Conservation (phyloP, 1,140 invertebrate species). For the Panulirus ornatus region DNA sequence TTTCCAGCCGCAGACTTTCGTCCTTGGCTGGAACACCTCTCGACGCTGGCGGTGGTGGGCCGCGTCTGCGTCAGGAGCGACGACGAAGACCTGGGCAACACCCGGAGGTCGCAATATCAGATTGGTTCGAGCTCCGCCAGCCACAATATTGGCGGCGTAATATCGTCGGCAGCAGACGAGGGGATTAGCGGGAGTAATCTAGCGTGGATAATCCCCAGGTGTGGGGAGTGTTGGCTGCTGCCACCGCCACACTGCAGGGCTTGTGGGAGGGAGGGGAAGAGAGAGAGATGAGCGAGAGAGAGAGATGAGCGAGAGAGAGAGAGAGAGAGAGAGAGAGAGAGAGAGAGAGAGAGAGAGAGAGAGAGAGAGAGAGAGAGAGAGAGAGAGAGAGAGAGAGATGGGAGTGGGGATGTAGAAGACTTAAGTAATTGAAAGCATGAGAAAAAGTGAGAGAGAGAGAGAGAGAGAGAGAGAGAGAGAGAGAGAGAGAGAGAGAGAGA, state of each 20-base stretch:
- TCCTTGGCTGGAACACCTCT: background rate
- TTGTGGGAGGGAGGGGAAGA: background rate
- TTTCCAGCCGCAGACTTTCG: background rate
- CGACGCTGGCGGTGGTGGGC: background rate
- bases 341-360: background rate
- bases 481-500: background rate
- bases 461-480: slow-evolving; percentile 9
- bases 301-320: background rate
- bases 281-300: background rate
- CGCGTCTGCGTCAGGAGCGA: background rate
- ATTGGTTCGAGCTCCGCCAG: background rate
- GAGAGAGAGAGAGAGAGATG: background rate
- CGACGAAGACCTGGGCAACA: background rate
- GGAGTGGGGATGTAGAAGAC: background rate
- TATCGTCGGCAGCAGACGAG: slow-evolving; percentile 27
- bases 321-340: background rate
- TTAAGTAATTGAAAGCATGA: background rate
- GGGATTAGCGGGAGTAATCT: slow-evolving; percentile 29
- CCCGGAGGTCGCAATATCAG: background rate
- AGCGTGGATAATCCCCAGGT: slow-evolving; percentile 32
- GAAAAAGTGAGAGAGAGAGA: background rate
- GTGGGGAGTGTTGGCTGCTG: slow-evolving; percentile 10
- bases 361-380: background rate
- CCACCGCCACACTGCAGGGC: background rate
- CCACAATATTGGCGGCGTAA: slow-evolving; percentile 30